phyloP scores from a whole-genome alignment of 37 sponge, comb jelly and placozoan genomes.

The Chondrosia reniformis region DNA sequence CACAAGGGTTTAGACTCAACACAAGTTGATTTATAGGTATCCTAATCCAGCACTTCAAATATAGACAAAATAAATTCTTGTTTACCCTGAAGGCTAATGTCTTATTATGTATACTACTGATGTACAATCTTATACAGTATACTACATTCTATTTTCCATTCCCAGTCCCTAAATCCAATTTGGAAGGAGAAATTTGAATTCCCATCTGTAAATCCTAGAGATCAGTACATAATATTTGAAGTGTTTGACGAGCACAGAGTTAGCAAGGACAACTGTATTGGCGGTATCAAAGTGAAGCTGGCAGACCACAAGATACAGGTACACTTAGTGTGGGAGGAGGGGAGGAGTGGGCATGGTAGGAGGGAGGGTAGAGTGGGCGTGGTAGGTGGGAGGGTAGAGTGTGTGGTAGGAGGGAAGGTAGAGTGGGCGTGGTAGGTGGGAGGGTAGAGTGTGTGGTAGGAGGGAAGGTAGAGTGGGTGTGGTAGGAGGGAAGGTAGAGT shows the following conservation, averaged over 20 bases:
- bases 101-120: background rate
- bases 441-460: too few relatives aligned
- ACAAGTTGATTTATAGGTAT: background rate
- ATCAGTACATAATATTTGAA: conserved; percentile 53
- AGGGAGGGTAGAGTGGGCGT: background rate
- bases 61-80: background rate
- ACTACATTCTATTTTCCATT: background rate
- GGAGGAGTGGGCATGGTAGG: too few relatives aligned
- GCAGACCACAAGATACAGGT: conserved; percentile 7
- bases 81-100: background rate
- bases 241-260: conserved; percentile 64
- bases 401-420: too few relatives aligned
- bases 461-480: too few relatives aligned
- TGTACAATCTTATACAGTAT: background rate
- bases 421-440: too few relatives aligned
- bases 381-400: background rate
- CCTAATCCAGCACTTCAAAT: background rate
- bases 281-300: conserved; percentile 15
- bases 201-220: conserved; percentile 12
- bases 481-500: too few relatives aligned
- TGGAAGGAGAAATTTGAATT: conserved; percentile 76
- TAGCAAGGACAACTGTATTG: conserved; percentile 19
- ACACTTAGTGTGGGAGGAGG: background rate
- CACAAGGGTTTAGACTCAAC: background rate
- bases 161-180: conserved; percentile 63